Conservation (phyloP, 1,140 invertebrate species). For the Catajapyx aquilonaris region DNA sequence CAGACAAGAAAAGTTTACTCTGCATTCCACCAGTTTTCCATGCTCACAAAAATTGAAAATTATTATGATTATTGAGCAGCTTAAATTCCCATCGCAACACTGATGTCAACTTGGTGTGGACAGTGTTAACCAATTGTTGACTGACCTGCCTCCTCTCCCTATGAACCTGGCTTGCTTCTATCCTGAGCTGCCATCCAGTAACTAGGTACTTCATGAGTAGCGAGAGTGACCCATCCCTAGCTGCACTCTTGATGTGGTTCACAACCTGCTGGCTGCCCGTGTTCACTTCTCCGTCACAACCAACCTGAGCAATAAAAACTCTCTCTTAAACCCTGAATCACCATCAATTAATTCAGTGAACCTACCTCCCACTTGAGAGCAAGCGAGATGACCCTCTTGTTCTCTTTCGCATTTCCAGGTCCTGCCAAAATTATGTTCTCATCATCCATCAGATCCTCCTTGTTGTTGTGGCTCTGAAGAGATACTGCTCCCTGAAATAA, state of each 20-base stretch:
- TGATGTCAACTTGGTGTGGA: too few species aligned
- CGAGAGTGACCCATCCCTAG: constrained; percentile 36
- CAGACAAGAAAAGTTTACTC: too few species aligned
- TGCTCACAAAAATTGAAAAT: too few species aligned
- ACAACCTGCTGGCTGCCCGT: constrained; percentile 17
- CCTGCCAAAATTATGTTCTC: neutral
- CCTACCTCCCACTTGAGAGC: neutral
- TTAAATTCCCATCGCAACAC: too few species aligned
- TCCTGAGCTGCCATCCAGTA: constrained; percentile 36
- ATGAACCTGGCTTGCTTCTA: constrained; percentile 17
- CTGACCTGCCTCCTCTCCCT: constrained; percentile 24
- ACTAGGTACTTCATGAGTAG: constrained; percentile 36
- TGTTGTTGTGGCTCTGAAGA: neutral
- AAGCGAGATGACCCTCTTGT: neutral
- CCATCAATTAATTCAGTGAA: too few species aligned
- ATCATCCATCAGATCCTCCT: neutral
- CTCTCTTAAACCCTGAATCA: too few species aligned
- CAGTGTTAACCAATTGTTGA: too few species aligned
- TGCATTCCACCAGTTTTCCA: too few species aligned
- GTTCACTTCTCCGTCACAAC: neutral
- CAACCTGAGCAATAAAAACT: too few species aligned
- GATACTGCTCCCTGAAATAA: neutral
- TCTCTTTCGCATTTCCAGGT: neutral
- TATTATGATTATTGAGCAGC: too few species aligned
- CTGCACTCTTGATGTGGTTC: constrained; percentile 32